Evolutionary conservation across 1,140 invertebrate genomes (phyloP).

Genomic region (Heliconius hermathena): DNA sequence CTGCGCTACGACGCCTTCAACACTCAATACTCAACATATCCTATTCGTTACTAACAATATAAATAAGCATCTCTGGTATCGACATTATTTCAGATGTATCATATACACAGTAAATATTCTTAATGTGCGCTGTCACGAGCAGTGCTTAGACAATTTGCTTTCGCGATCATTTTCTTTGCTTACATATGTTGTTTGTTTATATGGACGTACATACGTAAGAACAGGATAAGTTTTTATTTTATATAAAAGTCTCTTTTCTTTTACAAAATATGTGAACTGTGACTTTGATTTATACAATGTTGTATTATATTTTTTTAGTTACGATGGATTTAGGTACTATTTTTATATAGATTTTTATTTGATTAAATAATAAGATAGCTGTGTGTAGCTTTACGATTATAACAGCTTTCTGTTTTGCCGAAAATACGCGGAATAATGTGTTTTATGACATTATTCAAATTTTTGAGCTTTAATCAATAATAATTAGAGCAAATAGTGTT

Average conservation of each 20-base stretch:
- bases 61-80: slow-evolving; percentile 29
- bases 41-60: slow-evolving; percentile 1
- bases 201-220: slow-evolving; percentile 1
- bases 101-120: slow-evolving; percentile 38
- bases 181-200: slow-evolving; percentile 27
- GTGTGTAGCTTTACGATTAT: too few relatives aligned
- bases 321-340: too few relatives aligned
- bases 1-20: too few relatives aligned
- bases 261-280: background rate
- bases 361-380: too few relatives aligned
- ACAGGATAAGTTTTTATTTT: background rate
- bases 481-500: too few relatives aligned
- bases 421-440: too few relatives aligned
- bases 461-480: too few relatives aligned
- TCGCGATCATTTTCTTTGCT: slow-evolving; percentile 36
- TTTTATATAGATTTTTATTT: too few relatives aligned
- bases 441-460: too few relatives aligned
- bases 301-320: too few relatives aligned
- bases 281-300: too few relatives aligned
- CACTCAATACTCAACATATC: background rate
- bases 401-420: too few relatives aligned
- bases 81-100: slow-evolving; percentile 40
- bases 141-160: slow-evolving; percentile 40
- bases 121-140: slow-evolving; percentile 36
- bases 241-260: background rate